Evolutionary conservation across 1,140 invertebrate species (phyloP).

Genomic region (Drosophila sulfurigaster): DNA sequence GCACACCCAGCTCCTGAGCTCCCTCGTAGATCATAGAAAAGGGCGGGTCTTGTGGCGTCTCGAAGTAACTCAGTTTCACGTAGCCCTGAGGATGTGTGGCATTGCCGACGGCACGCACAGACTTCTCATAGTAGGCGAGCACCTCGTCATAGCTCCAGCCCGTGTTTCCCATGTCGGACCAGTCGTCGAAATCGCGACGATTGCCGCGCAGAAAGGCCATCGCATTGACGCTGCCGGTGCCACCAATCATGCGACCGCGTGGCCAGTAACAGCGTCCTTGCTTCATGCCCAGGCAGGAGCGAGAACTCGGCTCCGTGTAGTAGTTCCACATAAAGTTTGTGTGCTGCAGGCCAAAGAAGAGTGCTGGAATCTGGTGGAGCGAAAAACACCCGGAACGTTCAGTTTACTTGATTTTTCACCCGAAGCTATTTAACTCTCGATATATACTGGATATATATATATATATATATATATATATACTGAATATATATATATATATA

Average conservation of each 20-base stretch:
- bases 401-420: too few species aligned
- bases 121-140: conserved; percentile 69
- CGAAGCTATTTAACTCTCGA: too few species aligned
- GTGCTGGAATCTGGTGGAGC: conserved; percentile 85
- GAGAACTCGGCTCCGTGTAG: conserved; percentile 87
- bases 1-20: conserved; percentile 51
- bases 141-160: conserved; percentile 76
- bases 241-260: conserved; percentile 90
- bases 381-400: too few species aligned
- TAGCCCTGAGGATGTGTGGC: conserved; percentile 60
- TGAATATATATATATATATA: too few species aligned
- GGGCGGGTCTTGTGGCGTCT: conserved; percentile 66
- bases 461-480: too few species aligned
- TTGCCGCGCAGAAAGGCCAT: conserved; percentile 86
- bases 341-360: conserved; percentile 86
- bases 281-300: conserved; percentile 86
- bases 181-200: conserved; percentile 86
- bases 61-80: conserved; percentile 50
- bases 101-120: conserved; percentile 85
- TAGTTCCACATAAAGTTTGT: conserved; percentile 89
- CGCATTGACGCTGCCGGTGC: conserved; percentile 91
- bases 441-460: too few species aligned
- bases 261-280: conserved; percentile 88
- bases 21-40: conserved; percentile 40
- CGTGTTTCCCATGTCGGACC: conserved; percentile 86